These are phyloP conservation scores for Saccopteryx bilineata DNA, from an alignment of 2,113 vertebrate species.

Conservation along the genomic window DNA sequence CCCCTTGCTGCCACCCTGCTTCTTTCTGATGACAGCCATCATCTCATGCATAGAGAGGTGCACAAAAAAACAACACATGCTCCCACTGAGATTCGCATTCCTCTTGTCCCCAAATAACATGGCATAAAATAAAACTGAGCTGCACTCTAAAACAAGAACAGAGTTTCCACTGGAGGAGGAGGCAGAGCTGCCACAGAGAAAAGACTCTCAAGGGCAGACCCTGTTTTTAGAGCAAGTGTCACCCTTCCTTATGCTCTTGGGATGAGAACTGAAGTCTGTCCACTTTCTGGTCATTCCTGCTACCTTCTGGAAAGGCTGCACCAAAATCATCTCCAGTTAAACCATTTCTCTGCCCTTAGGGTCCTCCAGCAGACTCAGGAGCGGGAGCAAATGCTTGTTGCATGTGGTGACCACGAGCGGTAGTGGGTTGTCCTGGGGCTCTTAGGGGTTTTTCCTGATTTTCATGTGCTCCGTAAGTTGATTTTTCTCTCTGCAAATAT, in stretches of 20 bases:
- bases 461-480: neutral
- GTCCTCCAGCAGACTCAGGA: neutral
- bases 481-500: neutral
- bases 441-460: neutral
- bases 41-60: neutral
- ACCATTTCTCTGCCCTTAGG: neutral
- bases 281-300: neutral
- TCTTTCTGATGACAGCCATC: neutral
- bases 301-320: neutral
- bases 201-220: neutral
- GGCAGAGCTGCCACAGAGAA: conserved; percentile 32
- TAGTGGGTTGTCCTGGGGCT: neutral
- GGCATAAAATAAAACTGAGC: conserved; percentile 32
- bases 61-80: neutral
- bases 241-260: neutral
- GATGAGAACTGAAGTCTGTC: neutral
- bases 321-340: neutral
- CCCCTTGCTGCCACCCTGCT: neutral
- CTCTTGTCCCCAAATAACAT: conserved; percentile 3
- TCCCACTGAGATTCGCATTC: neutral
- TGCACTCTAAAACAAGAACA: conserved; percentile 38
- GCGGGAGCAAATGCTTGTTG: neutral
- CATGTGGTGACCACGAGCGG: neutral
- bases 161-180: neutral
- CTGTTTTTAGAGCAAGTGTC: neutral